Evolutionary conservation across 2,797 vertebrate species (phyloP).

Genomic region (Podargus strigoides): DNA sequence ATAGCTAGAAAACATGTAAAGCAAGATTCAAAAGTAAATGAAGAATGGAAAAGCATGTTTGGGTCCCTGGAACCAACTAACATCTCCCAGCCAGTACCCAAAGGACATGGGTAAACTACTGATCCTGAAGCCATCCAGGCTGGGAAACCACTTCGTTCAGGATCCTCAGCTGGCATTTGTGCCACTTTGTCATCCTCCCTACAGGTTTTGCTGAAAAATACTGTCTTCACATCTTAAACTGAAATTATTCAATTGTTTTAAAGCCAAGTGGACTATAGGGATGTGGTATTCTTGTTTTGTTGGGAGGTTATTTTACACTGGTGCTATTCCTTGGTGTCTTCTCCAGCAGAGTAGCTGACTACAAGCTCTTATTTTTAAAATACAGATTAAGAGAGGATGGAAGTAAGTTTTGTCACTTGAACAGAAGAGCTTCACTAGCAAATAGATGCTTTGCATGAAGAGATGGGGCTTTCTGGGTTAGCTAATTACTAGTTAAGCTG

Average conservation of each 20-base stretch:
- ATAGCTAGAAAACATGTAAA: constrained; percentile 93
- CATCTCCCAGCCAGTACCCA: constrained; percentile 74
- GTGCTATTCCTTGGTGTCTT: not conserved
- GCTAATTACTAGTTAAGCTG: not conserved
- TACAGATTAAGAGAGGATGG: not conserved
- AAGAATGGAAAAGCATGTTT: constrained; percentile 99
- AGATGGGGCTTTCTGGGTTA: not conserved
- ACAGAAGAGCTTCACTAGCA: not conserved
- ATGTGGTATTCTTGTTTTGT: not conserved
- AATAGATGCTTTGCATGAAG: not conserved
- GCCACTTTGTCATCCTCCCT: constrained; percentile 78
- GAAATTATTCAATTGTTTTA: not conserved
- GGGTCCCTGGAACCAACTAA: constrained; percentile 90
- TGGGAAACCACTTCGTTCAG: constrained; percentile 77
- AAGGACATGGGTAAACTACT: constrained; percentile 67
- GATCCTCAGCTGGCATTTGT: constrained; percentile 77
- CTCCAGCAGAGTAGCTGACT: not conserved
- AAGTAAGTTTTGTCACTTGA: not conserved
- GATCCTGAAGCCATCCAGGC: constrained; percentile 73
- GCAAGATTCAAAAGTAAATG: constrained; percentile 94
- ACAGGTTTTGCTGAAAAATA: constrained; percentile 71
- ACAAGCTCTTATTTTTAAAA: not conserved
- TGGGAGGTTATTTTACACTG: not conserved
- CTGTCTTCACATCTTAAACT: not conserved
- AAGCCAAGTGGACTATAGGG: not conserved